Conservation (phyloP, 2,797 vertebrate species). For the Peromyscus attwateri region DNA sequence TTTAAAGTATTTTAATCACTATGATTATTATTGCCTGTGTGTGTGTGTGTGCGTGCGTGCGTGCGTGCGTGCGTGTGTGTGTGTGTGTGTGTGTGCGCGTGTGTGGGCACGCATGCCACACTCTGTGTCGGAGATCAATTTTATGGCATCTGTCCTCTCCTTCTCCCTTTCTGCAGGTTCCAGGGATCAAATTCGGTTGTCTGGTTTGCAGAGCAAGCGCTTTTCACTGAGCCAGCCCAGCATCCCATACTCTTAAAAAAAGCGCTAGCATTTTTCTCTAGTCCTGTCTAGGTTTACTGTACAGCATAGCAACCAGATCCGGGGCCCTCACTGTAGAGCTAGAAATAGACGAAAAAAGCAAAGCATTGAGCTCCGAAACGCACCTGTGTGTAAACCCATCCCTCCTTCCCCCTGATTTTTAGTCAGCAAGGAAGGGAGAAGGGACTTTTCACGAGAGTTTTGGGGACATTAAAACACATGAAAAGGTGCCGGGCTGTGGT, state of each 20-base stretch:
- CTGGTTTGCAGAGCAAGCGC: background rate
- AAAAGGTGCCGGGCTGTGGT: too few species aligned
- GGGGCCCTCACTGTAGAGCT: background rate
- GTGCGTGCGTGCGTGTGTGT: too few species aligned
- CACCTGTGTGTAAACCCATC: background rate
- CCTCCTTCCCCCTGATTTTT: background rate
- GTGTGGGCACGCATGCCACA: fast-evolving
- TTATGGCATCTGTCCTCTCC: background rate
- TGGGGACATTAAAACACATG: background rate
- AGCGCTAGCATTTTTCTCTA: background rate
- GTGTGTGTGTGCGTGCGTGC: too few species aligned
- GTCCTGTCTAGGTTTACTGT: background rate
- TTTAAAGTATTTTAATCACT: background rate
- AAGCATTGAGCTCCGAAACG: background rate
- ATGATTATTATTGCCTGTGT: background rate
- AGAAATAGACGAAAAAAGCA: background rate
- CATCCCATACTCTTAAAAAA: background rate
- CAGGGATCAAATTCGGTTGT: background rate
- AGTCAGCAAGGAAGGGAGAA: background rate
- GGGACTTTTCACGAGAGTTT: background rate
- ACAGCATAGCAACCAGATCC: background rate
- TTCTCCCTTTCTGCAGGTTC: background rate
- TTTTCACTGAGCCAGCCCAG: background rate
- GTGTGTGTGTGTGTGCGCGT: background rate
- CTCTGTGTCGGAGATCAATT: background rate